Evolutionary conservation across 2,797 vertebrate species (phyloP), one percentile per base, ranked within the genome.

Genomic region (Orientallactaga sibirica): DNA sequence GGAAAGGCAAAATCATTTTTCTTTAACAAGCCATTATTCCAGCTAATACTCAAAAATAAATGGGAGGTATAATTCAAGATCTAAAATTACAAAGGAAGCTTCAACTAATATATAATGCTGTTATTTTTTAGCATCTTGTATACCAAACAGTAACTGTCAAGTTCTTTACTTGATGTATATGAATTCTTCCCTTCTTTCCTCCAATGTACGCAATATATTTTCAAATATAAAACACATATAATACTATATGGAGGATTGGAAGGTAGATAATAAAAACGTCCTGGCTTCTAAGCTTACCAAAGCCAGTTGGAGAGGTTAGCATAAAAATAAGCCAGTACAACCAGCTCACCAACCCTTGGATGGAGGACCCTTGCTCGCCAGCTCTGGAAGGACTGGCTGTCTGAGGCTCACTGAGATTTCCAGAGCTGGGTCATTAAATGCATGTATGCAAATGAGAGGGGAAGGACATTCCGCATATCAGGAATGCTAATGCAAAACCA

Each of bases 1-100:
- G 20, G n/a, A 91, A 80, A 80, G 64, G 15, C 48, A 25, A 74
- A 79, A 64, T 73, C 29, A n/a, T 84, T 81, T 94, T 94, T 76
- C 27, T 74, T 10, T 79, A 66, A 41, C 11, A 75, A 81, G 70
- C 4, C 75, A 14, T 33, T 70, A 71, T 62, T 52, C 88, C 25
- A 71, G 62, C 24, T 77, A n/a, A 19, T 25, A 85, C 10, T 76
- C 64, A 88, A 48, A 90, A 92, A 74, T 64, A 87, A 84, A 74
- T 37, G 29, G 48, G 67, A 58, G 62, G 11, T 78, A 1, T 73
- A 82, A 86, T 41, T 86, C 27, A 71, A 73, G 66, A 77, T 5
- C 15, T 52, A 58, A 7, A 58, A 22, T 43, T 55, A 16, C 7
- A 70, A 62, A 33, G 18, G 20, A 27, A 76, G 58, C n/a, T 67